A percentile compares a stretch with the other conserved stretches of the same genome.
These are phyloP conservation scores for Synergus japonicus DNA, from an alignment of 2,888 invertebrate genomes.

Conservation along the genomic window DNA sequence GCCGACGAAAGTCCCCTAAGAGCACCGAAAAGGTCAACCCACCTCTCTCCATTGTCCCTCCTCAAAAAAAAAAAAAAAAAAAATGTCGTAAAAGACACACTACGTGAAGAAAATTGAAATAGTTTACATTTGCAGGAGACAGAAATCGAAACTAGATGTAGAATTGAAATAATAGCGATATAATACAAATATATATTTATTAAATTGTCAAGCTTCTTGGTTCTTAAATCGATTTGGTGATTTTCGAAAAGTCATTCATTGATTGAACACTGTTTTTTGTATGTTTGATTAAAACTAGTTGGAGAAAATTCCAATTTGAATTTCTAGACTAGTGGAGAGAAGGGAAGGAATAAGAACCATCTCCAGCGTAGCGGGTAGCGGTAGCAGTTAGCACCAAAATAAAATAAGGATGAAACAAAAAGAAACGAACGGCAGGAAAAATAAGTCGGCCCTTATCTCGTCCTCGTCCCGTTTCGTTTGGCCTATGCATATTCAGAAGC, in stretches of 20 bases:
- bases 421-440: conserved; percentile 74
- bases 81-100: not conserved
- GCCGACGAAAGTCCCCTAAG: conserved; percentile 47
- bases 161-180: too few species aligned
- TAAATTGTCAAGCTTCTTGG: too few species aligned
- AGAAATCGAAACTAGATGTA: too few species aligned
- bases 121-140: not conserved
- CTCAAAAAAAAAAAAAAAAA: conserved; percentile 1
- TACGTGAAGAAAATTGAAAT: conserved; percentile 25
- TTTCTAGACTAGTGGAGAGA: conserved; percentile 18
- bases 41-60: conserved; percentile 44
- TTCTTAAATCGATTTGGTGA: too few species aligned
- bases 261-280: too few species aligned
- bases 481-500: conserved; percentile 76
- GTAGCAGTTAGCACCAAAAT: conserved; percentile 74
- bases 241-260: too few species aligned
- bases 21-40: conserved; percentile 52
- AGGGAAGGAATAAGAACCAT: conserved; percentile 46
- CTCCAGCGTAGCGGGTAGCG: conserved; percentile 59
- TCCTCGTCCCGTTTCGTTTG: conserved; percentile 72
- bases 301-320: too few species aligned
- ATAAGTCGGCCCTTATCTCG: conserved; percentile 76
- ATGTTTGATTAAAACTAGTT: too few species aligned
- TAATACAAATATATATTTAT: too few species aligned
- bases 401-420: conserved; percentile 72